Conservation (phyloP, 2,888 invertebrate species). For the Melanotus villosus region DNA sequence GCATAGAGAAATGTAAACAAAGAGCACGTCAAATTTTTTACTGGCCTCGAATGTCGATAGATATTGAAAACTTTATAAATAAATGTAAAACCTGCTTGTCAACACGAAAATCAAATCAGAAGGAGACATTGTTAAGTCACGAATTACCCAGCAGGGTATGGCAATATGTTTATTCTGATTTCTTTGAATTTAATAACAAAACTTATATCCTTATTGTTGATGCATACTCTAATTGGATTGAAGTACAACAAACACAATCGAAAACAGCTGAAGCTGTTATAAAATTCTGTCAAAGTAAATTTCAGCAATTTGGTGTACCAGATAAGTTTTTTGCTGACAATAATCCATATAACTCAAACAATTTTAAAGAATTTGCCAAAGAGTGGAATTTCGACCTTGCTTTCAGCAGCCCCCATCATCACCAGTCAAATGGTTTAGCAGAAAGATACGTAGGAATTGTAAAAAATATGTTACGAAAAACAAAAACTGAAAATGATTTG, state of each 20-base stretch:
- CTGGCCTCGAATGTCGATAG: slow-evolving; percentile 14
- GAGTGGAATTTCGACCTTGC: slow-evolving; percentile 38
- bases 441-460: slow-evolving; percentile 31
- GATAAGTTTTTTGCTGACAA: neutral
- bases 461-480: slow-evolving; percentile 35
- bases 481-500: neutral
- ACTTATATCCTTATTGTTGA: slow-evolving; percentile 54
- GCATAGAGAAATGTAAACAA: slow-evolving; percentile 47
- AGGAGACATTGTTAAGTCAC: slow-evolving; percentile 41
- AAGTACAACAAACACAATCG: slow-evolving; percentile 32
- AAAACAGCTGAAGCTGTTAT: slow-evolving; percentile 43
- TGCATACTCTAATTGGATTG: slow-evolving; percentile 51
- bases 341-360: neutral
- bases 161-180: slow-evolving; percentile 44
- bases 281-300: slow-evolving; percentile 16
- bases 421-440: slow-evolving; percentile 29
- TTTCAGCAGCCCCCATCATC: slow-evolving; percentile 25
- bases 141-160: slow-evolving; percentile 49
- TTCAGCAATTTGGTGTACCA: neutral
- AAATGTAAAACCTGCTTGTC: slow-evolving; percentile 29
- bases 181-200: slow-evolving; percentile 48
- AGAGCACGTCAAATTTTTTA: slow-evolving; percentile 48
- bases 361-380: slow-evolving; percentile 9
- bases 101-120: slow-evolving; percentile 14
- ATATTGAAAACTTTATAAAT: slow-evolving; percentile 46